Conservation (phyloP, 2,888 invertebrate genomes). For the Globia sparganii region DNA sequence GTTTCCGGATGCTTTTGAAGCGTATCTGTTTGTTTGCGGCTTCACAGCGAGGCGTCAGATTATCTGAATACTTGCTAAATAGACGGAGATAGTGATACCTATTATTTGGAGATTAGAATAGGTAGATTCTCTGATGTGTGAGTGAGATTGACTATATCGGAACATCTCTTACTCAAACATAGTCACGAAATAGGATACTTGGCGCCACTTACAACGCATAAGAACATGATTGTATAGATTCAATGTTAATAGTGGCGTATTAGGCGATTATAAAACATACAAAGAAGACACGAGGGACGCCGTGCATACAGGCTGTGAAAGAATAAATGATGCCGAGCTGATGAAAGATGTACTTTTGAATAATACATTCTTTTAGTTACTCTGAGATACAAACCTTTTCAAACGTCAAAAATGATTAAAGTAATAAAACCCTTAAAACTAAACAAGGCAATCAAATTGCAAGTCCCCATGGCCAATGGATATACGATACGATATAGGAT, state of each 20-base stretch:
- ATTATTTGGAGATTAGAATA: constrained; percentile 37
- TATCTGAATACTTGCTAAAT: constrained; percentile 59
- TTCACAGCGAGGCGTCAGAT: constrained; percentile 59
- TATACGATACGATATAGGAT: too few species aligned
- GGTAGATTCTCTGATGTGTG: constrained; percentile 27
- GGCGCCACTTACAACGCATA: constrained; percentile 28
- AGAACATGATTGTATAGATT: background rate
- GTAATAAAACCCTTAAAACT: background rate
- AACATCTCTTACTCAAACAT: constrained; percentile 14
- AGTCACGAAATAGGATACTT: constrained; percentile 15
- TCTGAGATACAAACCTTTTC: too few species aligned
- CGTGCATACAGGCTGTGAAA: background rate
- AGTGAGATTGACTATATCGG: constrained; percentile 13
- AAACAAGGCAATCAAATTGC: background rate
- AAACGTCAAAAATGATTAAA: too few species aligned
- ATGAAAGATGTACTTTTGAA: background rate
- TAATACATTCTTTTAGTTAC: background rate
- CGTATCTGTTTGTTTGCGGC: constrained; percentile 56
- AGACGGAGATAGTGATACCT: constrained; percentile 46
- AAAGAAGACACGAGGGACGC: background rate
- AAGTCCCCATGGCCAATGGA: constrained; percentile 1
- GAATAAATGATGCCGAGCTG: background rate
- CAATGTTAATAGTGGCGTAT: background rate
- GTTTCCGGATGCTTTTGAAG: constrained; percentile 59
- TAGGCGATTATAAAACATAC: background rate